Evolutionary conservation across 2,113 vertebrate species (phyloP).

Genomic region (Ammodramus savannarum): DNA sequence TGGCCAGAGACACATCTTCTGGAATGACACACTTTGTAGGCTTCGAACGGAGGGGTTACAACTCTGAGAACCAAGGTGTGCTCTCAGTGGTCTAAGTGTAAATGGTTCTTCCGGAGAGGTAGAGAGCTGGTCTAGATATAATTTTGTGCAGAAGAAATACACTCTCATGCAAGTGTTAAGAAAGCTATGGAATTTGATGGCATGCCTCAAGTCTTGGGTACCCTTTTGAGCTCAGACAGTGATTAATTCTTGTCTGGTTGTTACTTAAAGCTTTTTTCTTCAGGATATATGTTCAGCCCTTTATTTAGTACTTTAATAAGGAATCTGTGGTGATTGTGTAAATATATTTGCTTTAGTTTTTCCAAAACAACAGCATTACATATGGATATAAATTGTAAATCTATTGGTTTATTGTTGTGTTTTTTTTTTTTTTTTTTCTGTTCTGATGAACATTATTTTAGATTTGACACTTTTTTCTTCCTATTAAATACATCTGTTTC

Average conservation of each 20-base stretch:
- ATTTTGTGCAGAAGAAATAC: background rate
- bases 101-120: background rate
- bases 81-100: background rate
- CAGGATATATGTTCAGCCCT: background rate
- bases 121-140: background rate
- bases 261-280: background rate
- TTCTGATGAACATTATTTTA: background rate
- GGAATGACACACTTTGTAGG: accelerated
- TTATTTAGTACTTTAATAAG: background rate
- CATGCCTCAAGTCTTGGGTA: background rate
- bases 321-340: background rate
- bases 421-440: accelerated
- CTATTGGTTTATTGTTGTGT: accelerated
- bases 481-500: background rate
- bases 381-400: background rate
- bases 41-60: background rate
- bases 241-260: background rate
- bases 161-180: background rate
- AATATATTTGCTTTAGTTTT: background rate
- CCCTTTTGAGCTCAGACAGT: background rate
- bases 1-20: background rate
- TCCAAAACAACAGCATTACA: background rate
- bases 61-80: background rate
- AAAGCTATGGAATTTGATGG: background rate
- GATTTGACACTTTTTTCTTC: background rate